These are phyloP conservation scores for Sterrhoptilus dennistouni DNA, from an alignment of 2,113 vertebrate species.

Conservation along the genomic window DNA sequence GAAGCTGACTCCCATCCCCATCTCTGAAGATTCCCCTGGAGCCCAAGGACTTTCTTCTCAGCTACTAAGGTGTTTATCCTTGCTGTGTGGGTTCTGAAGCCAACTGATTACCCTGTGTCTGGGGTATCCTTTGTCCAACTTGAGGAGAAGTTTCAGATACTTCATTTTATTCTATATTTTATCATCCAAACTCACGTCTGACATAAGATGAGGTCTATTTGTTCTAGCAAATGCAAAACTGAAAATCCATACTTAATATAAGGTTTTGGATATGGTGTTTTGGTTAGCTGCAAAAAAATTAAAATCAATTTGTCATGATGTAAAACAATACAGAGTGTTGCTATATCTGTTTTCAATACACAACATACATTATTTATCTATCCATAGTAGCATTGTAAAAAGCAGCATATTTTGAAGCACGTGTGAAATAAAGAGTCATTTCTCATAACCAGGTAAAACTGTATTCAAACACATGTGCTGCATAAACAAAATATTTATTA, in stretches of 20 bases:
- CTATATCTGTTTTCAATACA: neutral
- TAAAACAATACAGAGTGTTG: neutral
- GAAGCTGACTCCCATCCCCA: fast-evolving
- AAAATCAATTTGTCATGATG: neutral
- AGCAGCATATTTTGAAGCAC: neutral
- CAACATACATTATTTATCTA: neutral
- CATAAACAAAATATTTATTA: neutral
- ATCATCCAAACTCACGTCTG: neutral
- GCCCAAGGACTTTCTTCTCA: neutral
- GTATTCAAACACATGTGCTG: neutral
- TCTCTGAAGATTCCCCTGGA: neutral
- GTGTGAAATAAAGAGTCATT: neutral
- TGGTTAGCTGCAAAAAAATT: neutral
- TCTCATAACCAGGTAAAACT: neutral
- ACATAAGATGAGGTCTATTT: neutral
- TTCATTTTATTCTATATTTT: neutral
- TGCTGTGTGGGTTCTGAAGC: neutral
- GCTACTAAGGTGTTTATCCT: neutral
- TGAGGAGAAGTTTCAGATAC: neutral
- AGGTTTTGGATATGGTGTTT: neutral
- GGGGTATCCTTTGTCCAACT: neutral
- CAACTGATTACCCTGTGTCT: neutral
- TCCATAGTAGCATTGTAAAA: neutral
- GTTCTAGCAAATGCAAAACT: neutral
- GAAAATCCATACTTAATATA: neutral